Conservation (phyloP, 2,797 vertebrate species). For the Crax fasciolata region DNA sequence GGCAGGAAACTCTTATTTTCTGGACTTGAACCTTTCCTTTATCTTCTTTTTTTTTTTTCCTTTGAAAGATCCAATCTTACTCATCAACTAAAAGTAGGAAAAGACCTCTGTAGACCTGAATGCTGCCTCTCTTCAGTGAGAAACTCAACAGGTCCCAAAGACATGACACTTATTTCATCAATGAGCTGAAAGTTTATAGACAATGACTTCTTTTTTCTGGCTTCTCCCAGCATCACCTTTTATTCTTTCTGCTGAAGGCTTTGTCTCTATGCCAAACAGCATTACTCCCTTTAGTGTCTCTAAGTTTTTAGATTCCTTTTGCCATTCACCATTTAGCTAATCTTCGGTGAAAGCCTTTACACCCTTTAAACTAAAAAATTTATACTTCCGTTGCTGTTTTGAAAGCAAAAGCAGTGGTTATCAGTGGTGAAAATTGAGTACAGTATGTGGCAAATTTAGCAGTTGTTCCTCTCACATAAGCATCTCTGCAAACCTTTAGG, state of each 20-base stretch:
- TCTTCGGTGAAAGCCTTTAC: background rate
- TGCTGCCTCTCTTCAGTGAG: background rate
- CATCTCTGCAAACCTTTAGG: slow-evolving; percentile 34
- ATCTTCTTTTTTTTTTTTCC: background rate
- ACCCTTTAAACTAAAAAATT: slow-evolving; percentile 23
- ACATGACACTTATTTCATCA: background rate
- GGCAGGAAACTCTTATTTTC: background rate
- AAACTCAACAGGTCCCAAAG: background rate
- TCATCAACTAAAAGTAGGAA: background rate
- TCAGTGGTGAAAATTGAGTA: slow-evolving; percentile 2
- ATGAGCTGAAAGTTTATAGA: background rate
- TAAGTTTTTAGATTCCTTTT: background rate
- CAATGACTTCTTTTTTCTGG: background rate
- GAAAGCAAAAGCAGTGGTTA: background rate
- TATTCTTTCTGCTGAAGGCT: background rate
- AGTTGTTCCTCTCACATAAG: slow-evolving; percentile 15
- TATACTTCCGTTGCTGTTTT: background rate
- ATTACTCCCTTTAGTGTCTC: background rate
- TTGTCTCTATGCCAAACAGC: background rate
- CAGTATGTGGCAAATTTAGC: slow-evolving; percentile 33
- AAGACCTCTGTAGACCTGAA: background rate
- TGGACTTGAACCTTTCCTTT: background rate
- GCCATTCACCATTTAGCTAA: background rate
- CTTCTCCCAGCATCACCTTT: background rate
- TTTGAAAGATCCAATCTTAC: background rate